A percentile compares a stretch with the other conserved stretches of the same genome.
Conservation (phyloP, 2,888 invertebrate genomes). For the Drosophila picticornis region DNA sequence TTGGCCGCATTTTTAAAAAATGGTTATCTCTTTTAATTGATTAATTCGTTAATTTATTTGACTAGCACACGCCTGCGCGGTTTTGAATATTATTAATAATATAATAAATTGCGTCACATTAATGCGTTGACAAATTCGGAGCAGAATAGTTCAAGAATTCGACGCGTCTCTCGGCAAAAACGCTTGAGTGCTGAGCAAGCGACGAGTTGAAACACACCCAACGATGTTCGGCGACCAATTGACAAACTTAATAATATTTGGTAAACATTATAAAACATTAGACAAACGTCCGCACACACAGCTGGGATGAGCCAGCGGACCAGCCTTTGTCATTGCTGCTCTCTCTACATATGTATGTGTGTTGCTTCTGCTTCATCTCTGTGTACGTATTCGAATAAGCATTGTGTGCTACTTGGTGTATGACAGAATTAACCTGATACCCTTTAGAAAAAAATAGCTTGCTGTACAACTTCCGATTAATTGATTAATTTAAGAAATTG, state of each 20-base stretch:
- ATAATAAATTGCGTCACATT: conserved; percentile 27
- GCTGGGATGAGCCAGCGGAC: conserved; percentile 37
- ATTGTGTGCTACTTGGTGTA: conserved; percentile 25
- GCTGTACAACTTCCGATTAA: conserved; percentile 34
- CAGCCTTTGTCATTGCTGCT: conserved; percentile 24
- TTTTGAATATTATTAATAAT: conserved; percentile 19
- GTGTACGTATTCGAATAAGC: conserved; percentile 24
- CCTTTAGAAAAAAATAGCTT: conserved; percentile 37
- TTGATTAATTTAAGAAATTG: conserved; percentile 27
- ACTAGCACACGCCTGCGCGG: conserved; percentile 33
- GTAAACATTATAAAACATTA: conserved; percentile 84
- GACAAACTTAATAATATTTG: conserved; percentile 82
- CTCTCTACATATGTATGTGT: conserved; percentile 17
- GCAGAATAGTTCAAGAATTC: conserved; percentile 15
- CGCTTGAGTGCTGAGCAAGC: conserved; percentile 64
- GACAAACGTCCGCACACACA: conserved; percentile 36
- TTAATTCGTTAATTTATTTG: conserved; percentile 32
- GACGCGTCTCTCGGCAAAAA: conserved; percentile 69
- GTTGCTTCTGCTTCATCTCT: conserved; percentile 6
- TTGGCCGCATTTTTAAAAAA: conserved; percentile 48
- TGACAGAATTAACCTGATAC: conserved; percentile 33
- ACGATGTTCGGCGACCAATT: conserved; percentile 83
- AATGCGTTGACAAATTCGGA: conserved; percentile 42
- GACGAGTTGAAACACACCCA: conserved; percentile 82
- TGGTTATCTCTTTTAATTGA: conserved; percentile 6